Conservation (phyloP, 2,113 vertebrate genomes). For the Anoura caudifer region DNA sequence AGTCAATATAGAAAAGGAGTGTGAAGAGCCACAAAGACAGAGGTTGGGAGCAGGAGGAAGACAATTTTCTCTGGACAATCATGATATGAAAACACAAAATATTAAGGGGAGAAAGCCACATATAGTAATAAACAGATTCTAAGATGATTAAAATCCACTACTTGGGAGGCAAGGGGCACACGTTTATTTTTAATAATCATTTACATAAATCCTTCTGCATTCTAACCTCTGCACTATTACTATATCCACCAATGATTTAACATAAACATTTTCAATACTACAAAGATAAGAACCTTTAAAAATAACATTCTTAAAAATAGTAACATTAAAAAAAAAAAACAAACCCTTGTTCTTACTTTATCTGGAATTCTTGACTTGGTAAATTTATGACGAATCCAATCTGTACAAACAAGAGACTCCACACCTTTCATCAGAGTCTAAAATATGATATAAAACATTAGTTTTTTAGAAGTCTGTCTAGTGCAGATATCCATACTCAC, state of each 20-base stretch:
- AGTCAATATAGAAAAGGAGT: background rate
- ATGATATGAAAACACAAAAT: background rate
- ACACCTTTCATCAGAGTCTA: constrained; percentile 71
- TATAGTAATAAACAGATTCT: background rate
- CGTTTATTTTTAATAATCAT: background rate
- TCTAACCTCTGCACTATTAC: background rate
- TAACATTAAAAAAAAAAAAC: background rate
- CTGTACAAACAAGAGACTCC: constrained; percentile 37
- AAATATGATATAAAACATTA: background rate
- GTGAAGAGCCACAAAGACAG: background rate
- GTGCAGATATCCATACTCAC: background rate
- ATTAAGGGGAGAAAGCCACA: background rate
- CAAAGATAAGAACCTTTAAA: background rate
- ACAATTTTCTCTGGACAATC: background rate
- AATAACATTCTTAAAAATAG: background rate
- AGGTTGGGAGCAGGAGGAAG: background rate
- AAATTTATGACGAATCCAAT: constrained; percentile 81
- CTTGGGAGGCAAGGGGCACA: background rate
- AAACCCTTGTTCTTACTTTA: constrained; percentile 74
- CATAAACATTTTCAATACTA: background rate
- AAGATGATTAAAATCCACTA: background rate
- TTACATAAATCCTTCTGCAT: background rate
- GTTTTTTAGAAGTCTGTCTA: background rate
- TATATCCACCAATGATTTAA: background rate
- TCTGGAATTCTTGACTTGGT: constrained; percentile 83